Evolutionary conservation across 2,113 vertebrate species (phyloP), one percentile per base, ranked within the genome.

Genomic region (Miniopterus natalensis): DNA sequence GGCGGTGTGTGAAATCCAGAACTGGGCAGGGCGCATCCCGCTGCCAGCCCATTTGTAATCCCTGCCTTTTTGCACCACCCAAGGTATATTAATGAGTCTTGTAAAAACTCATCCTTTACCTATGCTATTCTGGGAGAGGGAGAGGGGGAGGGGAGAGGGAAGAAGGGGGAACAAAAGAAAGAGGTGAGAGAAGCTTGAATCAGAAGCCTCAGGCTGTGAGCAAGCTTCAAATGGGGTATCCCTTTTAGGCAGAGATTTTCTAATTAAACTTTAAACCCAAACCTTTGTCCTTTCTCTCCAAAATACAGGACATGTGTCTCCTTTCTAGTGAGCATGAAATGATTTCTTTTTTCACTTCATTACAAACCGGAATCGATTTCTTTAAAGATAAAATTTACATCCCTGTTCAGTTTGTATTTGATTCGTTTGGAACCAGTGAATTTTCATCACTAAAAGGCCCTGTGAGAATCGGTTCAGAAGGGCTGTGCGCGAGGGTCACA

Each of bases 341-440:
- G 12, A 73, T 88, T 55, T 90, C 74, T 90, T 79, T 90, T 84
- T 84, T 57, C 36, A 23, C 14, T 90, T 92, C 73, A 31, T 88
- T 74, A 74, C 85, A 90, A 87, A 78, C 53, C 63, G 40, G 51
- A 47, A 68, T 68, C 45, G n/a, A 73, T 88, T 63, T 49, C 51
- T 91, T 85, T 36, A 81, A 84, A 85, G 77, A 95, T 45, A 75
- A 85, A 92, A 79, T 83, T 94, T 70, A 49, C 55, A 31, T 79
- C 63, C 14, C 45, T 85, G 40, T 68, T 84, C 66, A 42, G 65
- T 84, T 81, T 88, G 55, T 36, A 51, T 73, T 68, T 77, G 78
- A 59, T 70, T 94, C 89, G 61, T 92, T 84, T 66, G 75, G 86
- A 90, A 71, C 59, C 29, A 15, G 57, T 51, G 65, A 73, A 36